Evolutionary conservation across 2,888 invertebrate species (phyloP), one percentile per base, ranked within the genome.

Genomic region (Netelia inedita): DNA sequence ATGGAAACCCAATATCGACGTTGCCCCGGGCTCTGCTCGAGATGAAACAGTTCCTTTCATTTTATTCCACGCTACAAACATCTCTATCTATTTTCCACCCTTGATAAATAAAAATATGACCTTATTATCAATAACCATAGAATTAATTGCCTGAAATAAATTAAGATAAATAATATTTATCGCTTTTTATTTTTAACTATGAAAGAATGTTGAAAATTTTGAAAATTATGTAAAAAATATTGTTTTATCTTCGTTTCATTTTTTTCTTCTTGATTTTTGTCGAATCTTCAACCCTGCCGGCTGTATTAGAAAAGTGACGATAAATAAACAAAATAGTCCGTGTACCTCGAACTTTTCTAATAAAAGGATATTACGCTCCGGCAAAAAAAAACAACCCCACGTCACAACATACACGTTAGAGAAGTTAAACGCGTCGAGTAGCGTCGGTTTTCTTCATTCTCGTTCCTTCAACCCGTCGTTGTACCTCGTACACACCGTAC

Each of bases 351-450:
- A 6, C 28, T 28, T 28, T 28, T 28, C 28, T 3, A 28, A 5
- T 23, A 23, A 23, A 23, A 23, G 23, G 23, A 2, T 23, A 23
- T 23, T 23, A 23, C 23, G 2, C 23, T 23, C 23, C 2, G 23
- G 3, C 1, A 28, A 28, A 23, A 2, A 1, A 28, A 28, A 28
- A 0, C 28, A 28, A 28, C 28, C 5, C 5, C 28, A 6, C 28
- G 28, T 28, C 28, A 28, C 28, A 28, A 28, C 28, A 28, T 28
- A 28, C 5, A 28, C 28, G 19, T 50, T 59, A 11, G 68, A 68
- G 19, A 28, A 59, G 59, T 57, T 50, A 78, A 78, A 78, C 57
- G 68, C 68, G 23, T 14, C 21, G 23, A 2, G 57, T 1, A 78
- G 41, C 41, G 41, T 28, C 28, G 28, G 46, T 14, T 46, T 46